Evolutionary conservation across 2,888 invertebrate genomes (phyloP).

Genomic region (Aphidoletes aphidimyza): DNA sequence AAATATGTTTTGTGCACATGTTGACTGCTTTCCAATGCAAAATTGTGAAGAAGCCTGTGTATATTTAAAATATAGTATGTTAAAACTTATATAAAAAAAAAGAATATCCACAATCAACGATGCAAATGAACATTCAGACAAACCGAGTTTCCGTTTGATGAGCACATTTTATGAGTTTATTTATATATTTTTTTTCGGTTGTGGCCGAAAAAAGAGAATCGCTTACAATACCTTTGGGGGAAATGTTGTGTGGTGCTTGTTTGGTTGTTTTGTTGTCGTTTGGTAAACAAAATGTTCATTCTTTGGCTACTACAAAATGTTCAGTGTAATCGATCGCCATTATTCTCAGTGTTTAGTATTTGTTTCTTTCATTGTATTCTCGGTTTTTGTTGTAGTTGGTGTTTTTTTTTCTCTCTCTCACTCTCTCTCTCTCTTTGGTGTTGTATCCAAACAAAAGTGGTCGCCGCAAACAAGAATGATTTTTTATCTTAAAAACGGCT

Average conservation of each 20-base stretch:
- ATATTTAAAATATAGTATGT: no score
- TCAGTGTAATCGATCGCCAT: background rate
- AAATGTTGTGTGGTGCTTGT: background rate
- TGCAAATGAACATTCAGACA: background rate
- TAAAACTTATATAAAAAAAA: background rate
- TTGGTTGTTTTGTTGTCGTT: background rate
- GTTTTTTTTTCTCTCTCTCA: no score
- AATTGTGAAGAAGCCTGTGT: no score
- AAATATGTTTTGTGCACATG: no score
- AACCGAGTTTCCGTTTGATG: background rate
- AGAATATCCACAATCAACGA: background rate
- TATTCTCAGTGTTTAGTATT: background rate
- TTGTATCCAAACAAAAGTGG: background rate
- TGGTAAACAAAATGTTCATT: background rate
- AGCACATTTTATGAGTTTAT: background rate
- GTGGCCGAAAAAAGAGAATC: background rate
- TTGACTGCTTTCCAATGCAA: no score
- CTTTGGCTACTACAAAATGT: background rate
- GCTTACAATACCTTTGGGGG: background rate
- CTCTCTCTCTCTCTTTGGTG: no score
- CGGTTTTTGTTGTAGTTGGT: background rate
- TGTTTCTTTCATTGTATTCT: slow-evolving; percentile 9
- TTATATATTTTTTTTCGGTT: background rate
- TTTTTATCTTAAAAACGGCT: background rate
- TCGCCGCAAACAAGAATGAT: slow-evolving; percentile 38